Evolutionary conservation across 2,888 invertebrate genomes (phyloP).

Genomic region (Pseudococcus jackbeardsleyi): DNA sequence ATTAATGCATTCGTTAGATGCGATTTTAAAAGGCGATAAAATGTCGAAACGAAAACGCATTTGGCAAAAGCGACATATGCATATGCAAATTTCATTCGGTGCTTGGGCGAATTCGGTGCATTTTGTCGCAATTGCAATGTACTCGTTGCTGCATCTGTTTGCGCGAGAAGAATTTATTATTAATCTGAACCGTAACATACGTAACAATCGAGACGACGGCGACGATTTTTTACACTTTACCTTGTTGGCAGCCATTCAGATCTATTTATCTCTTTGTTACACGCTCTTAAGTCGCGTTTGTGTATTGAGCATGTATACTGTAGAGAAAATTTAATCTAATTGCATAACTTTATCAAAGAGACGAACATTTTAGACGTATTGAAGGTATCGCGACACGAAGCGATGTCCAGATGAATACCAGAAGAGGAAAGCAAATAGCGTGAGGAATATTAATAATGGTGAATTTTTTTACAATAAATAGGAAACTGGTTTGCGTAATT

Average conservation of each 20-base stretch:
- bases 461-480: not conserved
- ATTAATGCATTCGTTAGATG: constrained; percentile 29
- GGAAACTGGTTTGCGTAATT: not conserved
- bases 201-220: constrained; percentile 14
- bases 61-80: constrained; percentile 32
- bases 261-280: constrained; percentile 44
- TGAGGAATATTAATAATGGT: not conserved
- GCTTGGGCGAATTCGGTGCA: not conserved
- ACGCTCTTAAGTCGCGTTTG: not conserved
- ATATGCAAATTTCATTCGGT: constrained; percentile 17
- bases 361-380: not conserved
- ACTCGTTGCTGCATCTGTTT: constrained; percentile 37
- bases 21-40: constrained; percentile 39
- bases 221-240: constrained; percentile 46
- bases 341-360: not conserved
- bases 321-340: not conserved
- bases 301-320: not conserved
- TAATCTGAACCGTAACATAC: constrained; percentile 3
- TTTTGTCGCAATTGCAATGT: constrained; percentile 29
- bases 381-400: not conserved
- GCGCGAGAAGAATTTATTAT: not conserved
- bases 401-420: not conserved
- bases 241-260: constrained; percentile 40
- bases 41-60: constrained; percentile 6
- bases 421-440: not conserved